Conservation (phyloP, 1,140 invertebrate species). For the Carposina sasakii region DNA sequence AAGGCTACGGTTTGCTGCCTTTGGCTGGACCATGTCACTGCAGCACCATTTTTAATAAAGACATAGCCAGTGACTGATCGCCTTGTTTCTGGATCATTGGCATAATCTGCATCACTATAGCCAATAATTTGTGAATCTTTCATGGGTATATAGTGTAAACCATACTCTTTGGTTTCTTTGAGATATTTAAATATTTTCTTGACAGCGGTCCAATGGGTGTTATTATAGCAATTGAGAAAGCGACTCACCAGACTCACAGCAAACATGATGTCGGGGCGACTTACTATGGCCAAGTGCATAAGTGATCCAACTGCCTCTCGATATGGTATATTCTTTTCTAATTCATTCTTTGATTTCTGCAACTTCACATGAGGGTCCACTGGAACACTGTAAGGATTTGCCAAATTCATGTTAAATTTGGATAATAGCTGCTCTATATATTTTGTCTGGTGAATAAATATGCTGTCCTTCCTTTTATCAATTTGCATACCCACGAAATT, state of each 20-base stretch:
- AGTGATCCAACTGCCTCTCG: constrained; percentile 47
- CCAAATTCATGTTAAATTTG: constrained; percentile 27
- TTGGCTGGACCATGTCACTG: constrained; percentile 42
- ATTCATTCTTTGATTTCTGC: constrained; percentile 4
- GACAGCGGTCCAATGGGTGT: constrained; percentile 36
- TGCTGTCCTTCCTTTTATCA: constrained; percentile 12
- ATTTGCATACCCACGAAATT: constrained; percentile 34
- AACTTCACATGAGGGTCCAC: constrained; percentile 26
- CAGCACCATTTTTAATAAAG: constrained; percentile 17
- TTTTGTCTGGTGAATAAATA: constrained; percentile 30
- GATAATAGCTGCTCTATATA: constrained; percentile 23
- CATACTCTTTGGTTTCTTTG: constrained; percentile 37
- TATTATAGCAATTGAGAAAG: constrained; percentile 41
- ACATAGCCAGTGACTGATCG: constrained; percentile 36
- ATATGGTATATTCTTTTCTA: constrained; percentile 17
- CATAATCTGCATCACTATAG: constrained; percentile 45
- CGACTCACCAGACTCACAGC: constrained; percentile 8
- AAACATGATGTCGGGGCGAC: constrained; percentile 40
- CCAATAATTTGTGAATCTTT: no score
- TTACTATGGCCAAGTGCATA: constrained; percentile 48
- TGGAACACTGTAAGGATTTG: constrained; percentile 24
- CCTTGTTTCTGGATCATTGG: constrained; percentile 30
- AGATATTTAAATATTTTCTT: constrained; percentile 42
- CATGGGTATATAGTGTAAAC: constrained; percentile 15
- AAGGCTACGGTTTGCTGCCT: neutral